phyloP scores from a whole-genome alignment of 2,113 vertebrate species.

The Dromaius novaehollandiae region DNA sequence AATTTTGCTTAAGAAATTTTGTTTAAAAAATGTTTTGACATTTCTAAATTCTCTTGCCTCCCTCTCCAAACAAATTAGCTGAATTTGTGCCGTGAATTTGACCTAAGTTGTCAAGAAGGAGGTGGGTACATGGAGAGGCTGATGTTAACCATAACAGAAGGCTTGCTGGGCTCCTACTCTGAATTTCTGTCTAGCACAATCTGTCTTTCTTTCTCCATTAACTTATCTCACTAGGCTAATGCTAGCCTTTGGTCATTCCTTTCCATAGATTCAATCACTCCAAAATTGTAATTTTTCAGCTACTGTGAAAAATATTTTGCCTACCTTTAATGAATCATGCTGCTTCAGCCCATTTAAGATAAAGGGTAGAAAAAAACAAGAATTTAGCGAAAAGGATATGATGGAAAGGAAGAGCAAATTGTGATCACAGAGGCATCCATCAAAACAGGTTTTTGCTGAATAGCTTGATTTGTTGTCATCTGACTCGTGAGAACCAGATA shows the following conservation, averaged over 20 bases:
- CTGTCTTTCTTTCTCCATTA: neutral
- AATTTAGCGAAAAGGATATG: neutral
- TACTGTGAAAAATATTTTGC: neutral
- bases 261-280: neutral
- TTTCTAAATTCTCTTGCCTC: neutral
- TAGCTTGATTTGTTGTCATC: neutral
- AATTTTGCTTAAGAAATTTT: neutral
- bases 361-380: neutral
- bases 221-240: neutral
- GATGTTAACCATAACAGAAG: neutral
- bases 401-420: neutral
- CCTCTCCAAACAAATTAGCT: neutral
- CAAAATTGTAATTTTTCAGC: neutral
- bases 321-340: neutral
- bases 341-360: neutral
- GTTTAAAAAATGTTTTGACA: neutral
- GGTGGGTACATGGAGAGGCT: neutral
- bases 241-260: neutral
- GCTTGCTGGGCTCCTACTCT: neutral
- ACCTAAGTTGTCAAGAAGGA: neutral
- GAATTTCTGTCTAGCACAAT: neutral
- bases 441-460: neutral
- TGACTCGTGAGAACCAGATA: constrained; percentile 18
- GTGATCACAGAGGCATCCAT: neutral
- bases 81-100: neutral